Conservation (phyloP, 1,140 invertebrate species). For the Andricus grossulariae region DNA sequence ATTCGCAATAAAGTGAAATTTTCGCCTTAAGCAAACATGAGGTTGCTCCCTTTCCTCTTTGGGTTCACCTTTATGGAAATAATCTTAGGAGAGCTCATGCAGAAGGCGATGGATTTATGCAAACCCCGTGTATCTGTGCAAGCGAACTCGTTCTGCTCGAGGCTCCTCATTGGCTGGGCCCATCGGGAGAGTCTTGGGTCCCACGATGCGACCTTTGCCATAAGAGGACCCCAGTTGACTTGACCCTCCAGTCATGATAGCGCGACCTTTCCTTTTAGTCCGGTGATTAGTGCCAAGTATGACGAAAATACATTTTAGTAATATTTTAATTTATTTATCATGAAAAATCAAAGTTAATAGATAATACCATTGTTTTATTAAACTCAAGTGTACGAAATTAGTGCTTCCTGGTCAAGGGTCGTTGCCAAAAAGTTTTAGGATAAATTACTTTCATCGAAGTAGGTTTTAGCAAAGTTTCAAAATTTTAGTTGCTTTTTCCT, state of each 20-base stretch:
- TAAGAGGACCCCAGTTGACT: constrained; percentile 45
- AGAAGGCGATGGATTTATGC: constrained; percentile 9
- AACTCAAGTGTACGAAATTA: too few species aligned
- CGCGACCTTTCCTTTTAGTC: constrained; percentile 17
- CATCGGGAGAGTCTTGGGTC: constrained; percentile 38
- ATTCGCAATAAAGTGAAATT: constrained; percentile 17
- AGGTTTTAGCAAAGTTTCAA: too few species aligned
- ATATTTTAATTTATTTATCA: too few species aligned
- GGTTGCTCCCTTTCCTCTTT: not conserved
- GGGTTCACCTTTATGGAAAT: constrained; percentile 21
- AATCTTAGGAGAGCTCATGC: not conserved
- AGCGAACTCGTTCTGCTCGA: constrained; percentile 25
- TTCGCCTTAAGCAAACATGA: not conserved
- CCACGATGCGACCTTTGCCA: constrained; percentile 52
- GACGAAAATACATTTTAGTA: not conserved
- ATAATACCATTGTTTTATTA: too few species aligned
- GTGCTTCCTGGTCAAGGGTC: too few species aligned
- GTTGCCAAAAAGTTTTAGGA: too few species aligned
- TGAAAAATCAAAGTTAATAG: too few species aligned
- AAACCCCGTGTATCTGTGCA: not conserved
- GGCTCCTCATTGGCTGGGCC: constrained; percentile 13
- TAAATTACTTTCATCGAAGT: too few species aligned
- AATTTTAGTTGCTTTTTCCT: too few species aligned
- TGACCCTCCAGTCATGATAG: constrained; percentile 28
- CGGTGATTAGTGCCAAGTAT: not conserved